These are phyloP conservation scores for Drosophila guanche DNA, from an alignment of 1,140 invertebrate genomes.

Conservation along the genomic window DNA sequence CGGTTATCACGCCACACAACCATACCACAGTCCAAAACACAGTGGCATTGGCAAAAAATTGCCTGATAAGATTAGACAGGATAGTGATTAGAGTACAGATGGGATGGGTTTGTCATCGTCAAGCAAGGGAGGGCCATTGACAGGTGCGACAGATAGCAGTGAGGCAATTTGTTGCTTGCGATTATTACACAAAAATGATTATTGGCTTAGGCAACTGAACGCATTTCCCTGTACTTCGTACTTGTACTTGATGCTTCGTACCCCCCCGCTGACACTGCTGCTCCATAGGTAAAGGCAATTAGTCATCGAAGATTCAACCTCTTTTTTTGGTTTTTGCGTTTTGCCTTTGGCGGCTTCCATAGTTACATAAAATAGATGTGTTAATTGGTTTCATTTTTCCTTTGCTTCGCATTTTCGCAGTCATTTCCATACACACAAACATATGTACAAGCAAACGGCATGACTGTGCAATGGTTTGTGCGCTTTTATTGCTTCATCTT, in stretches of 20 bases:
- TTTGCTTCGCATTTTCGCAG: conserved; percentile 63
- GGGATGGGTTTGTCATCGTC: conserved; percentile 15
- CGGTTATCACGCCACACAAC: conserved; percentile 36
- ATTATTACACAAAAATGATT: neutral
- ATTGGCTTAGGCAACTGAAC: conserved; percentile 27
- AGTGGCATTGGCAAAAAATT: conserved; percentile 33
- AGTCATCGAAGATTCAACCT: conserved; percentile 50
- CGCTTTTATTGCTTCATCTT: conserved; percentile 59
- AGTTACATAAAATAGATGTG: conserved; percentile 78
- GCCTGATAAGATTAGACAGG: conserved; percentile 69
- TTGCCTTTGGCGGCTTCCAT: conserved; percentile 28
- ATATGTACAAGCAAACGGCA: neutral
- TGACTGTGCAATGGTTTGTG: conserved; percentile 31
- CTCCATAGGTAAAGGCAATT: conserved; percentile 52
- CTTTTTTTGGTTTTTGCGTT: conserved; percentile 7
- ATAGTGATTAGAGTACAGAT: neutral
- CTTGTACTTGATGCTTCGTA: conserved; percentile 30
- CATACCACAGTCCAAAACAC: conserved; percentile 8
- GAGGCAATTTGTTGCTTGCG: neutral
- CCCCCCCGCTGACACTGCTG: neutral
- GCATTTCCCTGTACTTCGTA: conserved; percentile 14
- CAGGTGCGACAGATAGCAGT: conserved; percentile 34
- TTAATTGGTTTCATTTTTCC: conserved; percentile 68
- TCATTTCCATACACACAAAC: conserved; percentile 23
- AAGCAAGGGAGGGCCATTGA: conserved; percentile 24